phyloP scores from a whole-genome alignment of 2,888 invertebrate genomes.

The Melanotus villosus region DNA sequence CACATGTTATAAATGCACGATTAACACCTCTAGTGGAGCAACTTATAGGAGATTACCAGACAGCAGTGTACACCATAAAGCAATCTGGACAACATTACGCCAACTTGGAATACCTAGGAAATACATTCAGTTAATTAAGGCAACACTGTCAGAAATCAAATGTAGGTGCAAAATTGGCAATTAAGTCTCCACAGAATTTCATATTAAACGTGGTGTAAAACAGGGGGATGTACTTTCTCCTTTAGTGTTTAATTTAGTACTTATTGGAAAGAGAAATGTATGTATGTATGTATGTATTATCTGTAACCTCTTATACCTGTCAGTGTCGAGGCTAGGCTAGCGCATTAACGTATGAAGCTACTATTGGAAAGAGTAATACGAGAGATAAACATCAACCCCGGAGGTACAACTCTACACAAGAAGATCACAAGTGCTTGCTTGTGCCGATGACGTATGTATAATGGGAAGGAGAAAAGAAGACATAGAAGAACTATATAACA shows the following conservation, averaged over 20 bases:
- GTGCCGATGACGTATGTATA: not conserved
- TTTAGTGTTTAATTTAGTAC: not conserved
- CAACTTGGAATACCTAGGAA: conserved; percentile 1
- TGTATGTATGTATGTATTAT: too few species aligned
- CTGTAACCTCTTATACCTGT: too few species aligned
- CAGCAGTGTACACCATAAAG: too few species aligned
- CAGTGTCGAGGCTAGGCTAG: too few species aligned
- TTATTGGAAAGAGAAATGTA: too few species aligned
- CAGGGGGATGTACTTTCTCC: not conserved
- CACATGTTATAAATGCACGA: too few species aligned
- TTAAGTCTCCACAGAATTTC: not conserved
- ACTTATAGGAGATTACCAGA: too few species aligned
- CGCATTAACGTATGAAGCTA: too few species aligned
- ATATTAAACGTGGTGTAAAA: not conserved
- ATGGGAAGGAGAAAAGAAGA: too few species aligned
- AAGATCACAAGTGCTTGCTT: not conserved
- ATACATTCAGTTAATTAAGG: not conserved
- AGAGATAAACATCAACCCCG: not conserved
- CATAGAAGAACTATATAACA: too few species aligned
- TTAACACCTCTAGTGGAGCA: too few species aligned
- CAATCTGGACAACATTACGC: too few species aligned
- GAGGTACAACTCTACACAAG: conserved; percentile 1
- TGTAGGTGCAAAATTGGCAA: not conserved
- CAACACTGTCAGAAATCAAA: not conserved
- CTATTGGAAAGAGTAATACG: not conserved